A percentile compares a stretch with the other conserved stretches of the same genome.
Evolutionary conservation across 1,140 invertebrate genomes (phyloP).

Genomic region (Cotesia chilonis): DNA sequence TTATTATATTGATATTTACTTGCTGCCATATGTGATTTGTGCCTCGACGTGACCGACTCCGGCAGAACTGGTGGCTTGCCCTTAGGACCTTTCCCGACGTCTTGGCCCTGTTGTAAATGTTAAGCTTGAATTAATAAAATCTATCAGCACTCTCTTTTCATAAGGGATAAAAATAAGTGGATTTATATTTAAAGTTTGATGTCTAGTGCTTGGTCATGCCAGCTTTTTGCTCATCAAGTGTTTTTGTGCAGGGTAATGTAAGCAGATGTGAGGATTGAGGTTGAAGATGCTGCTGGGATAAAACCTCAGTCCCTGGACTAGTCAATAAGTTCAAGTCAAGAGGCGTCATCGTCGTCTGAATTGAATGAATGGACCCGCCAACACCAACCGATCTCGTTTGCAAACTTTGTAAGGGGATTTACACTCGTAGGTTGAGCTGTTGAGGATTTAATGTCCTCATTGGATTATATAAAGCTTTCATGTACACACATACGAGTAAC

Average conservation of each 20-base stretch:
- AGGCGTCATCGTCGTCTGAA: neutral
- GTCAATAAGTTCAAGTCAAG: neutral
- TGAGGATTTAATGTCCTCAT: conserved; percentile 9
- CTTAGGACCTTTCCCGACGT: conserved; percentile 51
- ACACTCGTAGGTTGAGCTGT: conserved; percentile 14
- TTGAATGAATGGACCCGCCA: conserved; percentile 29
- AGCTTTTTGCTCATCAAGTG: neutral
- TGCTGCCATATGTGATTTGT: conserved; percentile 64
- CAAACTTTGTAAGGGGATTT: neutral
- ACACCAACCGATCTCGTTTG: conserved; percentile 25
- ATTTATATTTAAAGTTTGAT: neutral
- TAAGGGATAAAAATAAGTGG: neutral
- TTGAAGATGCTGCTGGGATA: neutral
- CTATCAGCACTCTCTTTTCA: neutral
- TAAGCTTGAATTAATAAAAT: neutral
- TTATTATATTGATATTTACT: conserved; percentile 55
- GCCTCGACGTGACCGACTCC: conserved; percentile 48
- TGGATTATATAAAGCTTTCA: conserved; percentile 2
- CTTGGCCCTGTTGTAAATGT: conserved; percentile 40
- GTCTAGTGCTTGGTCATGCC: neutral
- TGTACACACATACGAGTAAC: conserved; percentile 12
- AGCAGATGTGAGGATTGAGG: conserved; percentile 1
- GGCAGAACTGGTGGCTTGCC: conserved; percentile 54
- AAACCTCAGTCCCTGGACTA: neutral
- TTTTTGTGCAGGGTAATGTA: neutral